phyloP scores from a whole-genome alignment of 2,888 invertebrate genomes.

The Aporophyla lueneburgensis region DNA sequence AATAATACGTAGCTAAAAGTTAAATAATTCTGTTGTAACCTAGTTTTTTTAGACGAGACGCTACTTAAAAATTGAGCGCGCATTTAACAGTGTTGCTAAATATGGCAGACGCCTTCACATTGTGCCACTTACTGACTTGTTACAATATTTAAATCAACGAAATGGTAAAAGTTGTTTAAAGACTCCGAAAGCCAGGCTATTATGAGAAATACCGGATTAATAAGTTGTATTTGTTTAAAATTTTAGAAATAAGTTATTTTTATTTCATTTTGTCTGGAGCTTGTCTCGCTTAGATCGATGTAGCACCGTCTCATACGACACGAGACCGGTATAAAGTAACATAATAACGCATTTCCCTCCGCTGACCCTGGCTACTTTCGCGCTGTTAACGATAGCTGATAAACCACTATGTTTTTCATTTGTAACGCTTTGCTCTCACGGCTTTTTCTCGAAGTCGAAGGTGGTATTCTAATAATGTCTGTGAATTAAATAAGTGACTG shows the following conservation, averaged over 20 bases:
- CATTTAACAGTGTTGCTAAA: conserved; percentile 17
- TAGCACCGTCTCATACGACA: conserved; percentile 9
- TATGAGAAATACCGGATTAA: conserved; percentile 21
- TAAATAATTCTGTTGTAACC: background rate
- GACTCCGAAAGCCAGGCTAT: conserved; percentile 9
- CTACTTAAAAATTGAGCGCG: conserved; percentile 9
- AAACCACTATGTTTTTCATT: background rate
- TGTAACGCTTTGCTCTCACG: background rate
- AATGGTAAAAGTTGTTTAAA: conserved; percentile 45
- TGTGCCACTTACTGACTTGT: conserved; percentile 34
- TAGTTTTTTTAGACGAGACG: conserved; percentile 1
- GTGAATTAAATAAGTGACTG: background rate
- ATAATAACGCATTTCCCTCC: conserved; percentile 41
- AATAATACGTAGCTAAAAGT: background rate
- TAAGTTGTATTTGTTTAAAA: conserved; percentile 10
- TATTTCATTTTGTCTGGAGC: too few relatives aligned
- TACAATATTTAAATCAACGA: conserved; percentile 36
- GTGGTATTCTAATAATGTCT: background rate
- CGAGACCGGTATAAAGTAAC: conserved; percentile 19
- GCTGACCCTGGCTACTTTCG: conserved; percentile 22
- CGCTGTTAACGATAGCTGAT: conserved; percentile 6
- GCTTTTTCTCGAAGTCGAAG: background rate
- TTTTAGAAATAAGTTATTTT: background rate
- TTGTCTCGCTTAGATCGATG: background rate
- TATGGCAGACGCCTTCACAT: conserved; percentile 35